Evolutionary conservation across 2,797 vertebrate species (phyloP).

Genomic region (Luscinia megarhynchos): DNA sequence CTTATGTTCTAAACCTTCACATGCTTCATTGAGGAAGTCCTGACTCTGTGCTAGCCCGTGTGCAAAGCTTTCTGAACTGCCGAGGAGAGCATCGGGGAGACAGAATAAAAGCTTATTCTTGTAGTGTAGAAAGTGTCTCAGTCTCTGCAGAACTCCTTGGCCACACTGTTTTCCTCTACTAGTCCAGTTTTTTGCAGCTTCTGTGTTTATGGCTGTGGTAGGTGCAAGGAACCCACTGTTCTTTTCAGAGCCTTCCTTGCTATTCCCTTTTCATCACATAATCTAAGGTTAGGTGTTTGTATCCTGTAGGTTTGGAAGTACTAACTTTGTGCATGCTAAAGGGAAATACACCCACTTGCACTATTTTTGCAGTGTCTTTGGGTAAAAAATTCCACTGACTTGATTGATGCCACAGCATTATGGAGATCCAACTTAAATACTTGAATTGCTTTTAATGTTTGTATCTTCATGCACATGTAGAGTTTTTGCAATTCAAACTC

Average conservation of each 20-base stretch:
- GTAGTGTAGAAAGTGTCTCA: background rate
- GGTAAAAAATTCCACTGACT: background rate
- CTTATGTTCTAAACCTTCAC: background rate
- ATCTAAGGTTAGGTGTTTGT: background rate
- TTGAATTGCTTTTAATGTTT: background rate
- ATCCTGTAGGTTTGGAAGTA: background rate
- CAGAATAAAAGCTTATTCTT: background rate
- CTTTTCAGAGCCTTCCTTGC: background rate
- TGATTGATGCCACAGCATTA: background rate
- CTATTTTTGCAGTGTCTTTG: background rate
- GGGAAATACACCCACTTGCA: background rate
- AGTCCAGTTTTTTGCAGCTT: background rate
- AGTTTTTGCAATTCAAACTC: background rate
- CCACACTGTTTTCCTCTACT: background rate
- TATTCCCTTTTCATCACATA: background rate
- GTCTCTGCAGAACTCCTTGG: background rate
- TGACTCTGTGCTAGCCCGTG: background rate
- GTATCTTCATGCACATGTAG: background rate
- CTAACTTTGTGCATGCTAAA: background rate
- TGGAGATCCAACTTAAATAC: background rate
- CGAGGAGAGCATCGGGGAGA: accelerated
- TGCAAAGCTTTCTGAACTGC: background rate
- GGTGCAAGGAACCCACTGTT: background rate
- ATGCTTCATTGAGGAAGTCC: background rate
- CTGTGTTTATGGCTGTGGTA: accelerated